These are phyloP conservation scores for Hofmannophila pseudospretella DNA, from an alignment of 2,888 invertebrate species.

Conservation along the genomic window DNA sequence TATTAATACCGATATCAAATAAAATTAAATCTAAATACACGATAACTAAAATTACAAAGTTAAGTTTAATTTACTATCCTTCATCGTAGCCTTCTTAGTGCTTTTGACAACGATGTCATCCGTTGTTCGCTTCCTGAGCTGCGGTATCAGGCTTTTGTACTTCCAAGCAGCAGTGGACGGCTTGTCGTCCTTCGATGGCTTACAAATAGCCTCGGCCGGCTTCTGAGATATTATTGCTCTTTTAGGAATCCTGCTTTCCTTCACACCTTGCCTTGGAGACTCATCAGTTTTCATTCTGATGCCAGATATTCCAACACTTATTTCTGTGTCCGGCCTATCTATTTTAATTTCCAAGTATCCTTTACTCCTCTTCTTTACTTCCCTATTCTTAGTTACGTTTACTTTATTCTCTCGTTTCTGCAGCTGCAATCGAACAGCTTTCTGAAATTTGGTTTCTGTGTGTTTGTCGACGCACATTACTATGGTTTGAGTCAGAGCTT, in stretches of 20 bases:
- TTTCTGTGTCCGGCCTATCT: constrained; percentile 27
- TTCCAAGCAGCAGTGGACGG: constrained; percentile 13
- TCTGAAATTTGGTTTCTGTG: background rate
- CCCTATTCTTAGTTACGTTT: constrained; percentile 2
- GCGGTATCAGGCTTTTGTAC: constrained; percentile 31
- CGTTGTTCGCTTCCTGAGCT: constrained; percentile 21
- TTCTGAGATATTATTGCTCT: constrained; percentile 5
- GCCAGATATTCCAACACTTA: constrained; percentile 22
- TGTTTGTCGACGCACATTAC: constrained; percentile 1
- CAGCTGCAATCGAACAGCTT: no score
- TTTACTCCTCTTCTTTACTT: constrained; percentile 12
- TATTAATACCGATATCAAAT: constrained; percentile 30
- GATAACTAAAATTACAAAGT: constrained; percentile 29
- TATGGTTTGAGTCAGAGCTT: background rate
- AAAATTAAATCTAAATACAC: constrained; percentile 16
- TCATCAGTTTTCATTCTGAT: constrained; percentile 5
- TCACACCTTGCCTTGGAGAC: constrained; percentile 8
- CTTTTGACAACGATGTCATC: constrained; percentile 28
- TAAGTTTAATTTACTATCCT: constrained; percentile 27
- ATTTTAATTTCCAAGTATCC: constrained; percentile 36
- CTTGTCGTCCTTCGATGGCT: no score
- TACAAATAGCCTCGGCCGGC: no score
- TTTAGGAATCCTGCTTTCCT: constrained; percentile 38
- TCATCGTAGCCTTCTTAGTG: constrained; percentile 3
- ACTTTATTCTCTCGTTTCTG: background rate